Base-by-base conservation (phyloP, 2,797 vertebrate species). In the Tinamus major region DNA sequence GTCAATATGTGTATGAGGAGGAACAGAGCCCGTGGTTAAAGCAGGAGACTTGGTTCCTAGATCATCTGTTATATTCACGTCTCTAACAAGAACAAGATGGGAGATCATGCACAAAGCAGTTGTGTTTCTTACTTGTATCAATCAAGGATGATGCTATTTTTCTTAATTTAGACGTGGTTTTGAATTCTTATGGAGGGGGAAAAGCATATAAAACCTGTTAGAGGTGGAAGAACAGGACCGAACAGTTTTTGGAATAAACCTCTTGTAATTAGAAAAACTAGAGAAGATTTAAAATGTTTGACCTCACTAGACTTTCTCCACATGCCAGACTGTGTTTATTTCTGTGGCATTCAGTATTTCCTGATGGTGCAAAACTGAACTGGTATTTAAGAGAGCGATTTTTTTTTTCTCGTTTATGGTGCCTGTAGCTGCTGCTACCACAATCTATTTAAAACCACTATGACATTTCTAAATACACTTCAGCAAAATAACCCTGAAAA, bases 401-500 rank as follows among this genome's bases (percentile, higher is more conserved):
- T 27, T 42, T 13, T 10, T 56, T 29, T 44, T 12, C 69, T 17
- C 65, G 2, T 56, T 86, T 59, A 12, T 33, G 19, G 26, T 83
- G 13, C 13, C 33, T 44, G 11, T 75, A 56, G 27, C 53, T 77
- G n/a, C 56, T 58, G 42, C 84, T 64, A 58, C 21, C 2, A 17
- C 61, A 39, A 85, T 53, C 21, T 15, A 4, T 74, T 70, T 85
- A 88, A 79, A 67, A n/a, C 11, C 31, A 37, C 33, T 10, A 21
- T 14, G 31, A 29, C 56, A 41, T 79, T 88, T 88, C 70, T 64
- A 90, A 86, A 79, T 33, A 48, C 67, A 15, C 27, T 88, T 76
- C 70, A 75, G 67, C 64, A 81, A 77, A 92, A 83, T 41, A 87
- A 81, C 63, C 44, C 58, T 72, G 76, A 37, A 85, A 91, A 87